These are phyloP conservation scores for Tachysurus fulvidraco DNA, from an alignment of 2,113 vertebrate species.

Conservation along the genomic window DNA sequence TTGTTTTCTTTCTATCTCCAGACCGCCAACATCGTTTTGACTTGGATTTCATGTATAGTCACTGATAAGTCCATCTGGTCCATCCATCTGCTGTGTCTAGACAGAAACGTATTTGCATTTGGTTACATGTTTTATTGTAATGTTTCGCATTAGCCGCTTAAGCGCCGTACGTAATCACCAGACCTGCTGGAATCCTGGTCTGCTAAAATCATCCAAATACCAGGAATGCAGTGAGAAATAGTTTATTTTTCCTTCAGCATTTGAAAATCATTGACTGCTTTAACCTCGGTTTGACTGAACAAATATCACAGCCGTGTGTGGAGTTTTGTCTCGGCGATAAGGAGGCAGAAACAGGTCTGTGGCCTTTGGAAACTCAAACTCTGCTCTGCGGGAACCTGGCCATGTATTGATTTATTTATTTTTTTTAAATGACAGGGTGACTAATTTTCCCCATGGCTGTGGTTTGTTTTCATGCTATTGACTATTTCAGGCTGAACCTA, in stretches of 20 bases:
- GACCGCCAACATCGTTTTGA: background rate
- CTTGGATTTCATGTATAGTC: background rate
- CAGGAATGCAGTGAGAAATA: background rate
- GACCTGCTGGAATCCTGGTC: background rate
- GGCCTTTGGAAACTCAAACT: slow-evolving; percentile 13
- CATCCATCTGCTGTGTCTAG: slow-evolving; percentile 19
- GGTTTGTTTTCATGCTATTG: slow-evolving; percentile 17
- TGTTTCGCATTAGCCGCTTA: background rate
- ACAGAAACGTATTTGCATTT: background rate
- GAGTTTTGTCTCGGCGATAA: slow-evolving; percentile 1
- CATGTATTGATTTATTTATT: slow-evolving; percentile 22
- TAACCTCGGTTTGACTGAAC: slow-evolving; percentile 1
- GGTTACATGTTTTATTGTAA: background rate
- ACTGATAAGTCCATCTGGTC: background rate
- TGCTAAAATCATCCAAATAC: background rate
- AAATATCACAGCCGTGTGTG: slow-evolving; percentile 11
- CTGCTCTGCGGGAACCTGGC: background rate
- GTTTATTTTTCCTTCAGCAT: background rate
- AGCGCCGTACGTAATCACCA: too few relatives aligned
- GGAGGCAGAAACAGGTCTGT: slow-evolving; percentile 8
- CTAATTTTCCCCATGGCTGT: slow-evolving; percentile 2
- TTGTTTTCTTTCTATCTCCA: background rate
- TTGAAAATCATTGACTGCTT: slow-evolving; percentile 26
- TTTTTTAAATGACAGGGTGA: slow-evolving; percentile 7
- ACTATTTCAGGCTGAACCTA: slow-evolving; percentile 2